Evolutionary conservation across 2,888 invertebrate species (phyloP).

Genomic region (Leptinotarsa peninsularis): DNA sequence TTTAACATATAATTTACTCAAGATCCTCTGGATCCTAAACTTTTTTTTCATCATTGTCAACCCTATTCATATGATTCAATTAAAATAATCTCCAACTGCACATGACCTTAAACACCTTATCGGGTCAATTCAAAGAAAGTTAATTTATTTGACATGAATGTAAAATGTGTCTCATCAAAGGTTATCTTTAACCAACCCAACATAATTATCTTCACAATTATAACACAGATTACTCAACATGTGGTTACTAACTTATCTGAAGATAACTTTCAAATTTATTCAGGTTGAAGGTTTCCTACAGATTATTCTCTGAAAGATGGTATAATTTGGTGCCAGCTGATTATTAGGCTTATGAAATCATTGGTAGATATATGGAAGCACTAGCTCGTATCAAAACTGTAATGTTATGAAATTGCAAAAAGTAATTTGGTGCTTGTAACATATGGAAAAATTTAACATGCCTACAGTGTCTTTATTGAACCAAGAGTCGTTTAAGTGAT

Average conservation of each 20-base stretch:
- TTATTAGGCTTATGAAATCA: no score
- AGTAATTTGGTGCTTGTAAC: no score
- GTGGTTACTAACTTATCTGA: not conserved
- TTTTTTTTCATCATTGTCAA: no score
- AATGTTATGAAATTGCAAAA: no score
- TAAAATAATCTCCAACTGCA: not conserved
- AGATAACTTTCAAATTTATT: not conserved
- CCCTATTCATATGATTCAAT: not conserved
- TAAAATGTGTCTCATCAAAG: not conserved
- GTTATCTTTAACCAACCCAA: not conserved
- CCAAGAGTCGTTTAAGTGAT: no score
- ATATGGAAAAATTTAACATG: no score
- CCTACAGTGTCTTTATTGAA: no score
- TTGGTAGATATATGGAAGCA: no score
- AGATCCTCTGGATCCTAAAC: no score
- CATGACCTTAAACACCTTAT: not conserved
- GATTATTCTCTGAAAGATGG: not conserved
- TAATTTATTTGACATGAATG: not conserved
- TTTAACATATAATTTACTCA: no score
- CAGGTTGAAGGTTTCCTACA: not conserved
- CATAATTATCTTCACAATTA: not conserved
- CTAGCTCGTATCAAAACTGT: no score
- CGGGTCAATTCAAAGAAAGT: not conserved
- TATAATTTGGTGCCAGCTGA: no score
- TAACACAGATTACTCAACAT: not conserved